Evolutionary conservation across 2,888 invertebrate species (phyloP).

Genomic region (Ichneumoninae sp.): DNA sequence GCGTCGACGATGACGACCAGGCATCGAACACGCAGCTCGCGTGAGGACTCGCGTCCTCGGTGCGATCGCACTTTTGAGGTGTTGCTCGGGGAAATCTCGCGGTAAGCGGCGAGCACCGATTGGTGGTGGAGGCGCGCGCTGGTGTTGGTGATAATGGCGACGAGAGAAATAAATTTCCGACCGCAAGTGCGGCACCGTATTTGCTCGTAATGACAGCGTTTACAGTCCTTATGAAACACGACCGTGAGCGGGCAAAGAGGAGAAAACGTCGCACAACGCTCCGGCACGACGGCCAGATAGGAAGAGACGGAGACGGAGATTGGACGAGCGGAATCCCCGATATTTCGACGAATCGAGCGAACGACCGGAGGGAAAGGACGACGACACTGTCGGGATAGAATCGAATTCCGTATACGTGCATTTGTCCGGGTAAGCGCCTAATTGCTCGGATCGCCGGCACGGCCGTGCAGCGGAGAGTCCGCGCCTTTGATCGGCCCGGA

Average conservation of each 20-base stretch:
- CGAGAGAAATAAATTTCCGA: constrained; percentile 54
- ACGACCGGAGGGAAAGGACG: constrained; percentile 2
- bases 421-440: constrained; percentile 36
- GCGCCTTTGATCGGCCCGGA: constrained; percentile 25
- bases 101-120: not conserved
- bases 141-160: constrained; percentile 6
- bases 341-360: constrained; percentile 66
- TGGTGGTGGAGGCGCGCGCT: constrained; percentile 15
- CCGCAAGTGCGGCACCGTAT: constrained; percentile 72
- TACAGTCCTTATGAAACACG: constrained; percentile 75
- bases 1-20: constrained; percentile 14
- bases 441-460: constrained; percentile 34
- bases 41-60: constrained; percentile 14
- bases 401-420: constrained; percentile 35
- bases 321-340: constrained; percentile 69
- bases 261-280: not conserved
- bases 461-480: not conserved
- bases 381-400: constrained; percentile 15
- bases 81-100: constrained; percentile 46
- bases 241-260: constrained; percentile 20
- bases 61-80: constrained; percentile 39
- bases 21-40: constrained; percentile 22
- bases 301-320: constrained; percentile 11
- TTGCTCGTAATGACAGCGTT: constrained; percentile 76
- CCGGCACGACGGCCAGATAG: constrained; percentile 1